Base-by-base conservation (phyloP, 1,140 invertebrate species). In the Zaprionus ghesquierei region DNA sequence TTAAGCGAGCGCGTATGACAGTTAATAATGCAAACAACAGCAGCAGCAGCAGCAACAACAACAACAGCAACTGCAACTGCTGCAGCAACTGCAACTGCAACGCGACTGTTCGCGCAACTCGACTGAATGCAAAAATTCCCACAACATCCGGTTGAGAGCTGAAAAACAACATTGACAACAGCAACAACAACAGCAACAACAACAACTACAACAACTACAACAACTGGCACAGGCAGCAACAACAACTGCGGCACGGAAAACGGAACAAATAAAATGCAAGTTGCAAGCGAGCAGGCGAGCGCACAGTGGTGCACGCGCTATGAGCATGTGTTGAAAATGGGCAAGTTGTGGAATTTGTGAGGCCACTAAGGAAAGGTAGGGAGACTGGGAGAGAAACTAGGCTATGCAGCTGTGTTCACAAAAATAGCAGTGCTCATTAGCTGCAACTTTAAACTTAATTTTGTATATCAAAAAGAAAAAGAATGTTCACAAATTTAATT, bases 101-200 rank as follows among this genome's bases (percentile, higher is more conserved):
- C 58, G 35, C 31, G 29, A 59, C 54, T 35, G 33, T 54, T 25
- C 25, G 50, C 31, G 55, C 60, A 75, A 65, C 64, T 55, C 66
- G 49, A 27, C 75, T 79, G 75, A 86, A 86, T 86, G 84, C 84
- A 79, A 82, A 87, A 87, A 89, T 89, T 87, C 84, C 84, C 84
- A 87, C 84, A 87, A 87, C 84, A 87, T 87, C 84, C 84, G 84
- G 84, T 87, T 84, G 55, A 59, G 73, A 77, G 82, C 82, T 75
- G 76, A 62, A 78, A 65, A 75, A 75, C 75, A 75, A 56, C 62
- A 68, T 59, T 31, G 68, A 35, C 59, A 69, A 63, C 58, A 75
- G 69, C 68, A 60, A 31, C 66, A 69, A 25, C 77, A 49, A 56
- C 69, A 75, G 12, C 29, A 60, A 33, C 69, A 62, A 27, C 61